These are phyloP conservation scores for Arrhamphus sclerolepis DNA, from an alignment of 2,797 vertebrate genomes.

Conservation along the genomic window DNA sequence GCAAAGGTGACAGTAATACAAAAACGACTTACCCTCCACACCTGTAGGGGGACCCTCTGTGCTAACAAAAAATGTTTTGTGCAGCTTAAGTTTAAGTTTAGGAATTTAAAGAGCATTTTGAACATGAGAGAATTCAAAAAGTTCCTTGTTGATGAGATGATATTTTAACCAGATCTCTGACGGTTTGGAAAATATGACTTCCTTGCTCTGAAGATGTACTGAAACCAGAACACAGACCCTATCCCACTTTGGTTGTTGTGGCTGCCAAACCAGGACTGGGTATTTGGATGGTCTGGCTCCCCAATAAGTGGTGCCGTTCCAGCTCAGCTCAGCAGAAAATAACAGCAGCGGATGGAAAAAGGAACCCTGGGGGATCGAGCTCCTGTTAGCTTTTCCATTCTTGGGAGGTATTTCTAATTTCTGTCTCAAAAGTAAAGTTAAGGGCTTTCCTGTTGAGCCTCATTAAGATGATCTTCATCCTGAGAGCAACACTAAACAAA, in stretches of 20 bases:
- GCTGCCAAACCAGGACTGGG: constrained; percentile 77
- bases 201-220: constrained; percentile 47
- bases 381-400: constrained; percentile 66
- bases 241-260: constrained; percentile 53
- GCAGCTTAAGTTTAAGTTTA: not conserved
- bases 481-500: constrained; percentile 8
- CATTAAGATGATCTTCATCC: constrained; percentile 14
- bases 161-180: constrained; percentile 56
- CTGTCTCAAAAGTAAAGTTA: constrained; percentile 28
- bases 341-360: constrained; percentile 70
- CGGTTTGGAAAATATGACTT: constrained; percentile 71
- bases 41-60: too few species aligned
- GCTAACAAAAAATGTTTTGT: too few species aligned
- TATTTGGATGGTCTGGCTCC: constrained; percentile 66
- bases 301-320: constrained; percentile 68
- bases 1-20: too few species aligned
- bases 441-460: constrained; percentile 29
- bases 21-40: too few species aligned
- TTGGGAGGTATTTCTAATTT: constrained; percentile 55
- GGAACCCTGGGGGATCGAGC: constrained; percentile 40
- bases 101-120: constrained; percentile 23
- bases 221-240: constrained; percentile 68
- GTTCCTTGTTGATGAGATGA: constrained; percentile 42
- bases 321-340: constrained; percentile 81
- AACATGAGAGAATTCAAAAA: constrained; percentile 21